Base-by-base conservation (phyloP, 2,888 invertebrate genomes). In the Colletes collaris region DNA sequence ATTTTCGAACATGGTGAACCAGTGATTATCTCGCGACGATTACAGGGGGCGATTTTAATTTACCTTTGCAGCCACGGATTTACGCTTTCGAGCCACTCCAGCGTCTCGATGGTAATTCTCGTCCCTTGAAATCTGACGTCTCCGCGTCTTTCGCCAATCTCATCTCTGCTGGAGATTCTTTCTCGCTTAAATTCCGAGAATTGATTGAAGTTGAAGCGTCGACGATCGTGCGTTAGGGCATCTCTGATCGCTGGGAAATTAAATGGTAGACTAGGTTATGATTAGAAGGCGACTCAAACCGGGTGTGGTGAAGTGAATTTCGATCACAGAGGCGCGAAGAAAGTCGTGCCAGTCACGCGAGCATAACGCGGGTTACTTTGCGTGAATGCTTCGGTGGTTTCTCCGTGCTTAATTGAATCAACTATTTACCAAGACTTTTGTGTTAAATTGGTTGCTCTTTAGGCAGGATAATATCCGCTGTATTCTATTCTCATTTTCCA, bases 1-100 rank as follows among this genome's bases (percentile, higher is more conserved):
- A 16, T 56, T 16, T 49, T 16, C 46, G 63, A 71, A 63, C 16
- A 50, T 7, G 13, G 16, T 10, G 40, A 35, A n/a, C 16, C 37
- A 19, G 10, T 56, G 76, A 62, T 77, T 64, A 67, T 63, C 40
- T 11, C 27, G 46, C 49, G 11, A 37, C 62, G 72, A 79, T 78
- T 79, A 72, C 64, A 27, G 27, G 58, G 8, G 35, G 40, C 40
- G 71, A 78, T 78, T 78, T 78, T 72, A 78, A 78, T 78, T 79
- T 67, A 58, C 16, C 59, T 40, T 6, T 49, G 13, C 52, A 46
- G 27, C 62, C 50, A 40, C 37, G 62, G 60, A 71, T 71, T 66
- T 71, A 40, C 66, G 46, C 52, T 66, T 58, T 19, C 35, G 40
- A 3, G 27, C 19, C 35, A n/a, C 58, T 59, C 62, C 49, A 74